phyloP scores from a whole-genome alignment of 1,140 invertebrate genomes.

The Lamellibrachia luymesi region DNA sequence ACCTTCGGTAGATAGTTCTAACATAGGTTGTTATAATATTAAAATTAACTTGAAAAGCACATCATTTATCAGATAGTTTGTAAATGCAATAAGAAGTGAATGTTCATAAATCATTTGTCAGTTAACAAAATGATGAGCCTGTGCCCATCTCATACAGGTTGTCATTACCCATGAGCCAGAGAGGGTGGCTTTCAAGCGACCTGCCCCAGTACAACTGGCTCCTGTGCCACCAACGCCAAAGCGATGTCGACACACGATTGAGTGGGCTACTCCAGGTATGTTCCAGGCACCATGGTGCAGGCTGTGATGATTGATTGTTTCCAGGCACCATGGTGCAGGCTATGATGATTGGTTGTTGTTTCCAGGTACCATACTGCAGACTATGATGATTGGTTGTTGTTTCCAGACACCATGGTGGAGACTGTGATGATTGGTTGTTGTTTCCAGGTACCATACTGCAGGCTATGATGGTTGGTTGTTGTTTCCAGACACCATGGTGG shows the following conservation, averaged over 20 bases:
- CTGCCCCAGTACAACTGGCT: constrained; percentile 14
- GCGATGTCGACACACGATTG: constrained; percentile 33
- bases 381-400: neutral
- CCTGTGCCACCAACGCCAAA: neutral
- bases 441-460: neutral
- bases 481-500: neutral
- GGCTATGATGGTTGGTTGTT: neutral
- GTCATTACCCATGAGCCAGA: constrained; percentile 34
- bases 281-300: no score
- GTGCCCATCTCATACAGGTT: constrained; percentile 25
- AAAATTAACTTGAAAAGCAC: neutral
- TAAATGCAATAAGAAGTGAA: neutral
- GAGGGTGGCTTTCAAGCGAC: constrained; percentile 28
- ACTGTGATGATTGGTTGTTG: neutral
- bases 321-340: no score
- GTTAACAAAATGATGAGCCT: neutral
- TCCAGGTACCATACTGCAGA: neutral
- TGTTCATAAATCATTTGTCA: neutral
- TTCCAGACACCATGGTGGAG: neutral
- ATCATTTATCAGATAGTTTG: neutral
- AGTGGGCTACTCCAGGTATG: constrained; percentile 42
- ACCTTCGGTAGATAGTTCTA: neutral
- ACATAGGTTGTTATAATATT: neutral
- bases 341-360: no score
- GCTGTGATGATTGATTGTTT: constrained; percentile 7